A percentile compares a stretch with the other conserved stretches of the same genome.
phyloP scores from a whole-genome alignment of 2,113 vertebrate genomes.

The Leucopsar rothschildi region DNA sequence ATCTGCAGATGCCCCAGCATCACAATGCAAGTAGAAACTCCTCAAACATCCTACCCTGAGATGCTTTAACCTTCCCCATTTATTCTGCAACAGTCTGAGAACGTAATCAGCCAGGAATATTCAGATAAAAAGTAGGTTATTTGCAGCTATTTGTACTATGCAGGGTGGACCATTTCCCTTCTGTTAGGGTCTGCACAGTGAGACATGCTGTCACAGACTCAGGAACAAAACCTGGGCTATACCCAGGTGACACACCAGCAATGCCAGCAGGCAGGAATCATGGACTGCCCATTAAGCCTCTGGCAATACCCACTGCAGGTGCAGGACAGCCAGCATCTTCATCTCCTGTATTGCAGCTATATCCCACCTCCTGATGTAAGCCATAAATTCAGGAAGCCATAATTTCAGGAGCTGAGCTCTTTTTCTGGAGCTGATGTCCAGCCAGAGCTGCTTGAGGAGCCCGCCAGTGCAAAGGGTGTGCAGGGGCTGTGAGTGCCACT shows the following conservation, averaged over 20 bases:
- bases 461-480: accelerated
- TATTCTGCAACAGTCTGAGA: background rate
- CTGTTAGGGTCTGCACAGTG: background rate
- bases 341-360: background rate
- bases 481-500: background rate
- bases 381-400: background rate
- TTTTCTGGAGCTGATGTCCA: background rate
- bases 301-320: background rate
- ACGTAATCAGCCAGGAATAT: background rate
- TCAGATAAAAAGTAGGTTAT: background rate
- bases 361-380: background rate
- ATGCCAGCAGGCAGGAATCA: background rate
- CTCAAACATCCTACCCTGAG: background rate
- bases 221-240: background rate
- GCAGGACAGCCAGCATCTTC: background rate
- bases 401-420: background rate
- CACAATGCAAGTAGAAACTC: background rate
- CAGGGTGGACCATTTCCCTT: background rate
- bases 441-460: background rate
- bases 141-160: background rate
- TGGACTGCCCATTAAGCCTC: background rate
- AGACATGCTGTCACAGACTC: background rate
- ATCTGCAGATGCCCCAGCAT: background rate
- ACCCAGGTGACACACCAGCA: background rate
- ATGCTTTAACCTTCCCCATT: background rate